Conservation (phyloP, 2,888 invertebrate genomes). For the Tetragnatha montana region DNA sequence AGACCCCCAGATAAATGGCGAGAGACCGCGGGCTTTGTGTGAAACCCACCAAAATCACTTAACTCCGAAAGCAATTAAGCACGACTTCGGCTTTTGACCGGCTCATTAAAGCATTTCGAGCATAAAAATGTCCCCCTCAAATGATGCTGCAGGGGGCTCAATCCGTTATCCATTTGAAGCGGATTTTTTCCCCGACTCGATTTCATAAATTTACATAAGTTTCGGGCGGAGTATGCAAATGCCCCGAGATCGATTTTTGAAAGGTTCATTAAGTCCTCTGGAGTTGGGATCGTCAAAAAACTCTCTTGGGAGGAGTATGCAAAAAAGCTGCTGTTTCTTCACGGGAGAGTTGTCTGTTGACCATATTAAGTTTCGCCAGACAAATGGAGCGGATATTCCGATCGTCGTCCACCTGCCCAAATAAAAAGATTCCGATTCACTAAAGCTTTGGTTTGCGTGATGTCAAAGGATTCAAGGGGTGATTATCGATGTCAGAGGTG, state of each 20-base stretch:
- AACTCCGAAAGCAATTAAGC: conserved; percentile 51
- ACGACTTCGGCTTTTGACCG: conserved; percentile 32
- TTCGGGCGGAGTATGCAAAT: conserved; percentile 16
- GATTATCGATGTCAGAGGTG: too few relatives aligned
- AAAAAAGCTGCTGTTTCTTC: too few relatives aligned
- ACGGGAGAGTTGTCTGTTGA: too few relatives aligned
- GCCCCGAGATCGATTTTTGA: conserved; percentile 8
- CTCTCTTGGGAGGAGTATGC: too few relatives aligned
- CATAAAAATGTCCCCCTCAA: conserved; percentile 20
- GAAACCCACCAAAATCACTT: conserved; percentile 33
- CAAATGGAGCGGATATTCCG: too few relatives aligned
- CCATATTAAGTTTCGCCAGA: too few relatives aligned
- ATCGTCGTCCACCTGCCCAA: too few relatives aligned
- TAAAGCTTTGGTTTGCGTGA: too few relatives aligned
- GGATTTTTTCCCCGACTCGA: neutral
- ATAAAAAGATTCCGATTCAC: too few relatives aligned
- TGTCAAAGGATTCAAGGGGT: too few relatives aligned
- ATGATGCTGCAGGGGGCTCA: conserved; percentile 21
- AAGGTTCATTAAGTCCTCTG: conserved; percentile 28
- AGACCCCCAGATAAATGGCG: conserved; percentile 30
- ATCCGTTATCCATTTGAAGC: conserved; percentile 2
- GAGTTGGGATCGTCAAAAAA: too few relatives aligned
- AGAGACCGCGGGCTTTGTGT: neutral
- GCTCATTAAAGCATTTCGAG: conserved; percentile 44
- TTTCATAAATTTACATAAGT: conserved; percentile 29